phyloP scores from a whole-genome alignment of 1,140 invertebrate genomes.

The Diabrotica undecimpunctata region DNA sequence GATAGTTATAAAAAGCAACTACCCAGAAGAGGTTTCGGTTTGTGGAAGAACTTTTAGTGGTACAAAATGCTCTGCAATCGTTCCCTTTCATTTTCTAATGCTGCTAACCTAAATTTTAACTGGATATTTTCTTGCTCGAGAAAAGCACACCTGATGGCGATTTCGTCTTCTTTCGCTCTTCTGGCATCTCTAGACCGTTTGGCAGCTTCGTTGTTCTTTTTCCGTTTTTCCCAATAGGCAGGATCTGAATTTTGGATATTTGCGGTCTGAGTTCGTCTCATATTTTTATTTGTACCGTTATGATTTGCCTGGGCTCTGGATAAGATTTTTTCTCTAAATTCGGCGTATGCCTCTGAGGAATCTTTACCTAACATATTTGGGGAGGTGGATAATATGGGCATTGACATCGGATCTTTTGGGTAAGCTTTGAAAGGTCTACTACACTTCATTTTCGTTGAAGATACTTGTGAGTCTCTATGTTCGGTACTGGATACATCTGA shows the following conservation, averaged over 20 bases:
- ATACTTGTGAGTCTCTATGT: not conserved
- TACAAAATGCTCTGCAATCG: slow-evolving; percentile 20
- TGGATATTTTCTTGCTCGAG: slow-evolving; percentile 77
- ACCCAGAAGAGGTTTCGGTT: too few species aligned
- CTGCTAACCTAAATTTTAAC: slow-evolving; percentile 61
- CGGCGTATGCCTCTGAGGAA: slow-evolving; percentile 59
- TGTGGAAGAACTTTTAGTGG: not conserved
- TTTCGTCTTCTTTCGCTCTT: slow-evolving; percentile 86
- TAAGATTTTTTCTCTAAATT: slow-evolving; percentile 64
- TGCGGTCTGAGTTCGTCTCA: slow-evolving; percentile 52
- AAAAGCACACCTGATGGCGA: slow-evolving; percentile 80
- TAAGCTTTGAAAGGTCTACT: slow-evolving; percentile 16
- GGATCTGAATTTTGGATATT: slow-evolving; percentile 54
- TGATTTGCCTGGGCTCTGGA: slow-evolving; percentile 59
- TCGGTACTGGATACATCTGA: slow-evolving; percentile 13
- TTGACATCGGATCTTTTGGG: slow-evolving; percentile 8
- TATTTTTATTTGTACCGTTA: slow-evolving; percentile 61
- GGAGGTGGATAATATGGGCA: not conserved
- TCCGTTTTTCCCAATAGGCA: slow-evolving; percentile 80
- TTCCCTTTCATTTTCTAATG: slow-evolving; percentile 38
- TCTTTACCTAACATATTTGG: slow-evolving; percentile 34
- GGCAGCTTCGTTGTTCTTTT: slow-evolving; percentile 93
- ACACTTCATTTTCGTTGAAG: not conserved
- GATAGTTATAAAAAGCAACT: not conserved
- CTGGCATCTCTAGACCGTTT: slow-evolving; percentile 89